Evolutionary conservation across 2,888 invertebrate genomes (phyloP), one percentile per base, ranked within the genome.

Genomic region (Formica aserva): DNA sequence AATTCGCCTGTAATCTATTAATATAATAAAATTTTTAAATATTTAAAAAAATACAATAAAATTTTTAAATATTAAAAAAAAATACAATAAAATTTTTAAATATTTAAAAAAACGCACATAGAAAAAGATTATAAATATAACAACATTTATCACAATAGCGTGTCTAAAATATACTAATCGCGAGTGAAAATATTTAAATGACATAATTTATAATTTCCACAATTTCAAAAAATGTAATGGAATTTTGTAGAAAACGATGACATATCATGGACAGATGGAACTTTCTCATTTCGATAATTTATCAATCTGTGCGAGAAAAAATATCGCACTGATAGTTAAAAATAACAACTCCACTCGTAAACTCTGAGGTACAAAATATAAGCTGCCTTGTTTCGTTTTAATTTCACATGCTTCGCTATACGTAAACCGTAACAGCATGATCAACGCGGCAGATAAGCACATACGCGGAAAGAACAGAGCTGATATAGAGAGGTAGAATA

Each of bases 401-500:
- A 80, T 80, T 80, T 80, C 72, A 72, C 78, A 60, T 72, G 60
- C 72, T 60, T 80, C 60, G 78, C 45, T 72, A 60, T 72, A 80
- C 72, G 45, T 72, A 71, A 78, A 78, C 78, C 78, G 78, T 80
- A 80, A 80, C 78, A 80, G 72, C 26, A 45, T 26, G 78, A 80
- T 80, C 78, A 72, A 60, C 72, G 35, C 72, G 13, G 72, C 78
- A 80, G 78, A 80, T 80, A 80, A 80, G 78, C 78, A 72, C 60
- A 35, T 62, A 80, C 35, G 78, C 72, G 60, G 78, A 80, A 80
- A 80, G 78, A 80, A 62, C 78, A 48, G 60, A 80, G 72, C 57
- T 78, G 71, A 80, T 80, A 80, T 80, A 80, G 78, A 80, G 78
- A 80, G 60, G 72, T 26, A 80, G 72, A 80, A 80, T 80, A 80